Evolutionary conservation across 2,888 invertebrate species (phyloP).

Genomic region (Cheilosia urbana): DNA sequence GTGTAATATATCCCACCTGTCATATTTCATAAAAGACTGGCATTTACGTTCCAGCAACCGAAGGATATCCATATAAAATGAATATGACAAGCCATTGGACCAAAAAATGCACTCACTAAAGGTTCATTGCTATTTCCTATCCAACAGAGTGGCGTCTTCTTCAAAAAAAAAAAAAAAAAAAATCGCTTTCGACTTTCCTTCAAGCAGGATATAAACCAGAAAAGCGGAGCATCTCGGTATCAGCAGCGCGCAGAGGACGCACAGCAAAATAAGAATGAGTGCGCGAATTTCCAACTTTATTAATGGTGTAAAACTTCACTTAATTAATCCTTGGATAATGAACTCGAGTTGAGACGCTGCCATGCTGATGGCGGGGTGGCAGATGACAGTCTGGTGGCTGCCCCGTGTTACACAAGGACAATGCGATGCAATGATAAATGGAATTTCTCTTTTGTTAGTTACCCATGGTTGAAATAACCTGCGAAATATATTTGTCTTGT

Average conservation of each 20-base stretch:
- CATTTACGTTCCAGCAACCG: background rate
- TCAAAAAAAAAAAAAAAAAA: constrained; percentile 26
- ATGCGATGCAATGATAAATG: constrained; percentile 43
- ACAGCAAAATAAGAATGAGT: constrained; percentile 48
- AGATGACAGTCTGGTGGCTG: background rate
- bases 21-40: background rate
- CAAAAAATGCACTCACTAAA: constrained; percentile 7
- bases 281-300: constrained; percentile 56
- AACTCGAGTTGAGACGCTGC: constrained; percentile 33
- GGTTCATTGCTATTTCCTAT: constrained; percentile 26
- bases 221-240: background rate
- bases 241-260: background rate
- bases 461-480: constrained; percentile 22
- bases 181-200: constrained; percentile 4
- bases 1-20: background rate
- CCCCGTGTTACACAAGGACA: constrained; percentile 15
- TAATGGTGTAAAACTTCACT: constrained; percentile 69
- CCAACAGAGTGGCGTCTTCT: constrained; percentile 26
- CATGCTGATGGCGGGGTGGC: background rate
- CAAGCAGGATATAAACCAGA: constrained; percentile 4
- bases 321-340: constrained; percentile 67
- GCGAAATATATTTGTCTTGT: constrained; percentile 20
- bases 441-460: constrained; percentile 31
- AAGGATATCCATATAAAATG: constrained; percentile 22
- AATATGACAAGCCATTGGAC: constrained; percentile 18